Percentiles rank a stretch among this genome's conserved stretches.
phyloP scores from a whole-genome alignment of 1,140 invertebrate genomes.

The Dinoponera quadriceps region DNA sequence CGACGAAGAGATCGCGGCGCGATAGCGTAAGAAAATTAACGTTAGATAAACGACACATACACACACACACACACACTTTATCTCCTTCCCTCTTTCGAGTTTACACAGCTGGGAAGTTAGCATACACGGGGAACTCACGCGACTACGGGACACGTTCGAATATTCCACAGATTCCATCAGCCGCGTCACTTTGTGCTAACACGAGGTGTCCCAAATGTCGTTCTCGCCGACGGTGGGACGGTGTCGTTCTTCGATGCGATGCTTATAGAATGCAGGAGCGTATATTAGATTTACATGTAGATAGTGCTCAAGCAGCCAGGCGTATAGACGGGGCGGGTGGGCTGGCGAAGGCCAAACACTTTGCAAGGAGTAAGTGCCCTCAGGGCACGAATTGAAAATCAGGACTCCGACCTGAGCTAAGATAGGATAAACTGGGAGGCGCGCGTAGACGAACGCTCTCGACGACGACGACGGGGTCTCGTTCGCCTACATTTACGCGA shows the following conservation, averaged over 20 bases:
- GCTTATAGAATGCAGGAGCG: constrained; percentile 70
- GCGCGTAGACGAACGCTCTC: constrained; percentile 16
- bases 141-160: constrained; percentile 33
- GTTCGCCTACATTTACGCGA: constrained; percentile 28
- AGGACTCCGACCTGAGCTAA: constrained; percentile 71
- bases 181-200: constrained; percentile 58
- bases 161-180: constrained; percentile 69
- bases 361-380: constrained; percentile 61
- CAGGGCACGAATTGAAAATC: constrained; percentile 77
- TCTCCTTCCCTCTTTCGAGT: background rate
- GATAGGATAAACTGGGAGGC: constrained; percentile 76
- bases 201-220: constrained; percentile 55
- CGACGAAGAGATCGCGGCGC: background rate
- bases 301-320: constrained; percentile 75
- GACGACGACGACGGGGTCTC: background rate
- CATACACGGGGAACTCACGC: constrained; percentile 22
- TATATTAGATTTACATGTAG: constrained; percentile 79
- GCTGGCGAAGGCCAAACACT: constrained; percentile 69
- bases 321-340: constrained; percentile 32
- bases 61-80: no score
- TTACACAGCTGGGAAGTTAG: constrained; percentile 15
- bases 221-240: constrained; percentile 32
- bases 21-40: background rate
- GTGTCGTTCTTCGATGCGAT: constrained; percentile 56
- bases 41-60: background rate